phyloP scores from a whole-genome alignment of 2,113 vertebrate species.

The Nanorana parkeri region DNA sequence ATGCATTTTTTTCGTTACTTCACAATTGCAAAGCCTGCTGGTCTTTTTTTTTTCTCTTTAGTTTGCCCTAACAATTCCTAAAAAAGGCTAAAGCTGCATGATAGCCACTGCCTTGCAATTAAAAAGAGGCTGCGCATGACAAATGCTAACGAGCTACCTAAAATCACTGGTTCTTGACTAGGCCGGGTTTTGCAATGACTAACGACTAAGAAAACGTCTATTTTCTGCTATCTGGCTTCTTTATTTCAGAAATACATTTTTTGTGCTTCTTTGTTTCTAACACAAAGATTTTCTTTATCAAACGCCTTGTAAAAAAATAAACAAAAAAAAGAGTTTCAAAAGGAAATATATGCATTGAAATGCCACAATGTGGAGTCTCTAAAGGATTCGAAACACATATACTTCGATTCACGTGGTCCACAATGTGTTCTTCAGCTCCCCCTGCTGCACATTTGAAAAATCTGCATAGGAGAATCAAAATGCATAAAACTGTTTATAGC shows the following conservation, averaged over 20 bases:
- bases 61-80: constrained; percentile 65
- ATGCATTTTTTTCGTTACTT: constrained; percentile 81
- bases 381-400: constrained; percentile 69
- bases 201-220: constrained; percentile 88
- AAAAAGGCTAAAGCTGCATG: constrained; percentile 90
- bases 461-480: constrained; percentile 58
- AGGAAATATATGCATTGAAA: constrained; percentile 70
- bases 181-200: constrained; percentile 80
- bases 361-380: constrained; percentile 71
- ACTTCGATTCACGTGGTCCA: constrained; percentile 65
- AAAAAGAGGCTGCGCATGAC: constrained; percentile 87
- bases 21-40: constrained; percentile 74
- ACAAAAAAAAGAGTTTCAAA: constrained; percentile 44
- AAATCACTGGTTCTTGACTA: constrained; percentile 90
- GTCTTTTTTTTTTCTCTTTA: constrained; percentile 74
- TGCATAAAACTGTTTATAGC: constrained; percentile 70
- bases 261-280: constrained; percentile 71
- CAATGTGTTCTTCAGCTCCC: constrained; percentile 79
- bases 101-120: constrained; percentile 81
- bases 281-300: constrained; percentile 67
- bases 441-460: constrained; percentile 74
- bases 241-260: constrained; percentile 68
- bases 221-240: constrained; percentile 90
- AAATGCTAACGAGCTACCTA: constrained; percentile 95
- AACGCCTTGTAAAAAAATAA: constrained; percentile 66